Evolutionary conservation across 2,888 invertebrate genomes (phyloP).

Genomic region (Dione juno): DNA sequence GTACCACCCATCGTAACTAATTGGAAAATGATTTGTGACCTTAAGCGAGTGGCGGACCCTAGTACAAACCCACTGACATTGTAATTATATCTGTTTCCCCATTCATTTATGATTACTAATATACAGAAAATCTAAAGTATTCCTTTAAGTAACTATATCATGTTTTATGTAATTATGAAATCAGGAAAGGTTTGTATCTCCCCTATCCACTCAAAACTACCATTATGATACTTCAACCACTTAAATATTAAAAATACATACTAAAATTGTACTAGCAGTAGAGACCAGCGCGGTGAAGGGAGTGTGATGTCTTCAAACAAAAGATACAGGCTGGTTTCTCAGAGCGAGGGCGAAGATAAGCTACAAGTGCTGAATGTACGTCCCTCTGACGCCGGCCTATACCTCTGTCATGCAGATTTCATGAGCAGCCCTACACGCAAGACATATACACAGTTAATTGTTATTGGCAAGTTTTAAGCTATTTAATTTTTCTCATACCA

Average conservation of each 20-base stretch:
- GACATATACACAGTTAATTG: conserved; percentile 63
- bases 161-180: neutral
- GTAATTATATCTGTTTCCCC: conserved; percentile 28
- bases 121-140: neutral
- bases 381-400: conserved; percentile 66
- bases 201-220: neutral
- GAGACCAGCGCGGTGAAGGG: conserved; percentile 65
- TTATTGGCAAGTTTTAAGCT: conserved; percentile 61
- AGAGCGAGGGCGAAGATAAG: conserved; percentile 56
- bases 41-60: conserved; percentile 46
- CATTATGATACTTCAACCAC: neutral
- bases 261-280: conserved; percentile 66
- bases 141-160: neutral
- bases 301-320: conserved; percentile 52
- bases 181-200: too few species aligned
- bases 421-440: conserved; percentile 67
- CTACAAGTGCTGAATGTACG: conserved; percentile 62
- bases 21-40: conserved; percentile 47
- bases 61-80: conserved; percentile 44
- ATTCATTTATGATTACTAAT: conserved; percentile 5
- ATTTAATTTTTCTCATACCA: neutral
- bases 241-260: conserved; percentile 16
- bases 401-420: conserved; percentile 73
- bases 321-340: conserved; percentile 64
- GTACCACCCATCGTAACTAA: conserved; percentile 40